Conservation (phyloP, 2,797 vertebrate species). For the Danio tinwini region DNA sequence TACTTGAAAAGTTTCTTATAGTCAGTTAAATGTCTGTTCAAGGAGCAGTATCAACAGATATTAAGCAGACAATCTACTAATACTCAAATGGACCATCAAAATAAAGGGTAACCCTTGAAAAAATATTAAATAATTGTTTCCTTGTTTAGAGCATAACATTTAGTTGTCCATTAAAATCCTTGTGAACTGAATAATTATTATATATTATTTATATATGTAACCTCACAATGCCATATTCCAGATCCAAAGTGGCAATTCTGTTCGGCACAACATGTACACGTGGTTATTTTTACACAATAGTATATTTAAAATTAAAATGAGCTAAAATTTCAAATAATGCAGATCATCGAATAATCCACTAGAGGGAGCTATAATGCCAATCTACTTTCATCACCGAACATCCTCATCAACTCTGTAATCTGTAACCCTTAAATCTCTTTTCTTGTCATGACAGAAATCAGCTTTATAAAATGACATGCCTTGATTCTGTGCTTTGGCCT, state of each 20-base stretch:
- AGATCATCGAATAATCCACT: not conserved
- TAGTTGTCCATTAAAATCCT: not conserved
- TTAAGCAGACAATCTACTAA: no score
- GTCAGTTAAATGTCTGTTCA: no score
- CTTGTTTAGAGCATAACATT: not conserved
- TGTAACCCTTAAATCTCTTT: not conserved
- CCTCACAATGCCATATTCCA: not conserved
- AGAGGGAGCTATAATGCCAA: not conserved
- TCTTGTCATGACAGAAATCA: conserved; percentile 1
- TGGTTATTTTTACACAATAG: not conserved
- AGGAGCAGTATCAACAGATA: no score
- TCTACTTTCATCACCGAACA: not conserved
- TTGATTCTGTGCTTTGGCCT: conserved; percentile 7
- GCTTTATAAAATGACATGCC: not conserved
- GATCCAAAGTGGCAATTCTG: not conserved
- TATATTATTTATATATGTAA: not conserved
- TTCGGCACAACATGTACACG: not conserved
- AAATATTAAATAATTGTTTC: not conserved
- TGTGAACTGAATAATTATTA: not conserved
- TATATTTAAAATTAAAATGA: not conserved
- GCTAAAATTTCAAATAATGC: not conserved
- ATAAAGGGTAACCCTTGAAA: no score
- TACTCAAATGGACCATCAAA: no score
- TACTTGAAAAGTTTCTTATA: no score
- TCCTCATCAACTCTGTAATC: not conserved